Conservation (phyloP, 64 coral and sea anemone genomes). For the Montipora sp. region DNA sequence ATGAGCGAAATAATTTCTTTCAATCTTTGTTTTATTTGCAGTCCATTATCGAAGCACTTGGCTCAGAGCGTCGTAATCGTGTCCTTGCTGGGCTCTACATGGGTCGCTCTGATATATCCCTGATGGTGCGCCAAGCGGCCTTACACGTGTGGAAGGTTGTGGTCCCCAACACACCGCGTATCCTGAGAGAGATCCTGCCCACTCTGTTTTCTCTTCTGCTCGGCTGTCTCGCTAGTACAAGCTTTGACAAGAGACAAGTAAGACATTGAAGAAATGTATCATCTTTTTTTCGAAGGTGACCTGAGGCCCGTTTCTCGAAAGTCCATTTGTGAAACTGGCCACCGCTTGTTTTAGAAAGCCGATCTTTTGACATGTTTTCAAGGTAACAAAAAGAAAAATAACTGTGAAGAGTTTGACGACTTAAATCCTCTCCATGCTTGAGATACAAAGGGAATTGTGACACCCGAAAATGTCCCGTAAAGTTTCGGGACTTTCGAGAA, state of each 20-base stretch:
- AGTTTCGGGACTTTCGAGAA: too few species aligned
- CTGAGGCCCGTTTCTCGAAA: too few species aligned
- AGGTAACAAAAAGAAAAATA: too few species aligned
- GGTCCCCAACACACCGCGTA: slow-evolving; percentile 95
- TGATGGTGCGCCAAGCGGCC: slow-evolving; percentile 94
- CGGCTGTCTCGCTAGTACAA: slow-evolving; percentile 95
- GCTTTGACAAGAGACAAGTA: slow-evolving; percentile 97
- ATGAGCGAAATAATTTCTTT: neutral
- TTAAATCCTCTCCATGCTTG: too few species aligned
- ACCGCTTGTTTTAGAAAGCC: too few species aligned
- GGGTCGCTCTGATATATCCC: slow-evolving; percentile 98
- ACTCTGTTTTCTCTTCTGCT: slow-evolving; percentile 96
- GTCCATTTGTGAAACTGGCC: too few species aligned
- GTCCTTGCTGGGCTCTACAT: slow-evolving; percentile 97
- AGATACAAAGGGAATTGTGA: too few species aligned
- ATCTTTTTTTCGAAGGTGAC: too few species aligned
- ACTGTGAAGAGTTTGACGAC: too few species aligned
- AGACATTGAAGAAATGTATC: neutral
- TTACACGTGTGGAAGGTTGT: slow-evolving; percentile 99
- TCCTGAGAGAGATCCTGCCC: slow-evolving; percentile 90
- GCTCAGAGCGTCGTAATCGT: slow-evolving; percentile 92
- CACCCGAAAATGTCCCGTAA: too few species aligned
- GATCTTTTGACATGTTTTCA: too few species aligned
- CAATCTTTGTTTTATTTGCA: neutral
- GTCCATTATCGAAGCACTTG: slow-evolving; percentile 90